These are phyloP conservation scores for Cottoperca gobio DNA, from an alignment of 2,797 vertebrate genomes.

Conservation along the genomic window DNA sequence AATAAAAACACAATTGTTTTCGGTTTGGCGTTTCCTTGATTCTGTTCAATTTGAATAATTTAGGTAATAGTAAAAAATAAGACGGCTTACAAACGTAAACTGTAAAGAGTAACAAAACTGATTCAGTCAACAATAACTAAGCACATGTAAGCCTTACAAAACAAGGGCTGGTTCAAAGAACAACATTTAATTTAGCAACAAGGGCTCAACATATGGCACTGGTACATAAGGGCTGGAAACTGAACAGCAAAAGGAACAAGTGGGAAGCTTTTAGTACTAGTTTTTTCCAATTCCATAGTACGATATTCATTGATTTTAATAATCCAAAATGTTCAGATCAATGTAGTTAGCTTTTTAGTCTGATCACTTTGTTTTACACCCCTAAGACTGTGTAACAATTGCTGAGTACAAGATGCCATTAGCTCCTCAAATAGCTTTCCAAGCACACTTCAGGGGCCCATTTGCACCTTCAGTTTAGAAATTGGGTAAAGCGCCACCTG, in stretches of 20 bases:
- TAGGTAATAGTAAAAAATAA: neutral
- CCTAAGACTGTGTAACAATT: neutral
- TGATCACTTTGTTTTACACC: neutral
- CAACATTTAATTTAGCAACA: slow-evolving; percentile 36
- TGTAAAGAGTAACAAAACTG: slow-evolving; percentile 10
- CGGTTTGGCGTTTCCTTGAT: slow-evolving; percentile 24
- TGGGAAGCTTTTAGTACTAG: neutral
- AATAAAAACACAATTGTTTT: slow-evolving; percentile 45
- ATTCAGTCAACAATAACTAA: slow-evolving; percentile 27
- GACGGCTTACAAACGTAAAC: neutral
- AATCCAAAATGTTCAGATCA: neutral
- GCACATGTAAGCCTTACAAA: neutral
- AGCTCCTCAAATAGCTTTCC: slow-evolving; percentile 7
- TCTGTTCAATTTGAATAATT: slow-evolving; percentile 21
- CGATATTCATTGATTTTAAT: neutral
- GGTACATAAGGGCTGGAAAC: neutral
- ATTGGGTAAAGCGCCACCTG: slow-evolving; percentile 36
- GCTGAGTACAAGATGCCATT: neutral
- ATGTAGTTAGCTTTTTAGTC: neutral
- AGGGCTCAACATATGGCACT: neutral
- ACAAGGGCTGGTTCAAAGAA: neutral
- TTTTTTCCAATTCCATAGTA: neutral
- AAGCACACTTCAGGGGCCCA: slow-evolving; percentile 11
- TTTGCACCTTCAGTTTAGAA: slow-evolving; percentile 50
- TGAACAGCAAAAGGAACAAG: slow-evolving; percentile 1